Base-by-base conservation (phyloP, 2,113 vertebrate species). In the Stegastes partitus region DNA sequence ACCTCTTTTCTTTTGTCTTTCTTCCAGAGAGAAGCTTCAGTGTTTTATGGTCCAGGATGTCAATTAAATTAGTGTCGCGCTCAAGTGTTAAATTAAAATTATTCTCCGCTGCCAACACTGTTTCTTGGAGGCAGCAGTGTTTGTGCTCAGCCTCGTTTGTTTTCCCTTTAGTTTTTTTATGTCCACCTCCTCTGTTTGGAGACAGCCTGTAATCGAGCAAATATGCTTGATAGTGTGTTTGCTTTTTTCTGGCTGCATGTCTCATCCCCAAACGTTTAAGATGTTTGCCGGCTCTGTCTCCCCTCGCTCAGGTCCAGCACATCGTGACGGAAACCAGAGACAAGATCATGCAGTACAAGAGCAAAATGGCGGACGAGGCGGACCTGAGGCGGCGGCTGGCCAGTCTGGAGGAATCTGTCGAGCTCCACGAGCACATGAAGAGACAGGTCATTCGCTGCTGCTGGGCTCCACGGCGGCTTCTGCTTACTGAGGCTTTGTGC, bases 301-400 rank as follows among this genome's bases (percentile, higher is more conserved):
- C 12, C 57, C 4, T 34, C 39, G 18, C 15, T 78, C 77, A 93
- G 92, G 92, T 93, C 69, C 97, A 99, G 34, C 97, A 99, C 92
- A 97, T 99, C 44, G 94, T 99, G 89, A 96, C 95, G 22, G 98
- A 99, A 92, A 99, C 98, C 61, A 96, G 96, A 84, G 98, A 99
- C 87, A 99, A 98, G 81, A 96, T 99, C 84, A 84, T 99, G 83
- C 96, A 97, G 15, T 99, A 97, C 93, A 97, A 98, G 90, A 96
- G 91, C 76, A 98, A 95, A 93, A 95, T 98, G 84, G 95, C 94
- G 8, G 97, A 98, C 78, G 98, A 99, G 83, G 94, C 93, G 11
- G 98, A 99, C 89, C 95, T 99, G 57, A 95, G 95, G 91, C 95
- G 96, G 68, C 97, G 96, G 67, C 96, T 99, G 68, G 90, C 91